These are phyloP conservation scores for Dufourea novaeangliae DNA, from an alignment of 1,140 invertebrate genomes.

Conservation along the genomic window DNA sequence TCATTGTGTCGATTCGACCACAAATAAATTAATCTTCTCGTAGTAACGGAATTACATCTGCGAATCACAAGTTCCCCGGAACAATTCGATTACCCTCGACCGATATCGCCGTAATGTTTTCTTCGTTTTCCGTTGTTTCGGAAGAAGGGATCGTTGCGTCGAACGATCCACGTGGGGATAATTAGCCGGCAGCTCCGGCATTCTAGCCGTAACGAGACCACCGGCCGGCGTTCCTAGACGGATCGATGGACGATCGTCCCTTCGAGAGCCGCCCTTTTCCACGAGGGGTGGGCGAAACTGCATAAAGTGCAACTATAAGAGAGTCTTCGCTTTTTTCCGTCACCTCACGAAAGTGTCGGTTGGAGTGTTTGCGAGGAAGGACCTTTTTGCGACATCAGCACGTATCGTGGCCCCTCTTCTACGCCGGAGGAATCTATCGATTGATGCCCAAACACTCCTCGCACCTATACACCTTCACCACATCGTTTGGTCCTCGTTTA, in stretches of 20 bases:
- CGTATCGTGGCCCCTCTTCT: conserved; percentile 67
- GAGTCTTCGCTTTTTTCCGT: conserved; percentile 23
- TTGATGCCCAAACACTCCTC: conserved; percentile 71
- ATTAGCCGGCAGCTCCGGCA: conserved; percentile 62
- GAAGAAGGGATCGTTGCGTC: conserved; percentile 57
- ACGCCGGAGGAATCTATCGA: conserved; percentile 71
- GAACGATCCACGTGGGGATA: conserved; percentile 63
- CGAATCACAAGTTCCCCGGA: conserved; percentile 1
- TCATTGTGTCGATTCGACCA: background rate
- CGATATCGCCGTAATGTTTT: conserved; percentile 42
- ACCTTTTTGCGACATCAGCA: conserved; percentile 62
- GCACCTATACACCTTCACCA: conserved; percentile 56
- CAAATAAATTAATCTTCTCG: background rate
- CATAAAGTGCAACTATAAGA: conserved; percentile 36
- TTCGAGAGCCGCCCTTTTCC: conserved; percentile 15
- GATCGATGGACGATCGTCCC: conserved; percentile 34
- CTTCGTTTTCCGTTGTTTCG: conserved; percentile 34
- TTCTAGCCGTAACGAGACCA: too few relatives aligned
- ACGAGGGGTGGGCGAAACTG: conserved; percentile 33
- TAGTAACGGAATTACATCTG: background rate
- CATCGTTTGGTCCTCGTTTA: conserved; percentile 38
- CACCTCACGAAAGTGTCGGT: conserved; percentile 43
- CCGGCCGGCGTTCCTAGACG: conserved; percentile 18
- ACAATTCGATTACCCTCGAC: conserved; percentile 35
- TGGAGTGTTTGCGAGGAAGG: conserved; percentile 54